Base-by-base conservation (phyloP, 2,797 vertebrate genomes). In the Onychomys torridus region DNA sequence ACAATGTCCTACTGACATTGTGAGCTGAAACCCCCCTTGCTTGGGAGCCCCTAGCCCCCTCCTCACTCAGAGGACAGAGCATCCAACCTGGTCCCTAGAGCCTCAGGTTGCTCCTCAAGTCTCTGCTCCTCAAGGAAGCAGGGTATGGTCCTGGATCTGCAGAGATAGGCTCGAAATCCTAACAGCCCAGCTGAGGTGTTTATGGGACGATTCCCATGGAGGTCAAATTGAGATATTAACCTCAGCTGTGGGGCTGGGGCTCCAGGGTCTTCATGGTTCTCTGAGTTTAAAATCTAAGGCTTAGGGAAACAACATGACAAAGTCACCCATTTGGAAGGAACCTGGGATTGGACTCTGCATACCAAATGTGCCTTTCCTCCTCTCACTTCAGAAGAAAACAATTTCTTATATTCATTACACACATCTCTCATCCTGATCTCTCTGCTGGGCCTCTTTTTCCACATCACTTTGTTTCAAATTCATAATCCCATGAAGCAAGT, bases 191-290 rank as follows among this genome's bases (percentile, higher is more conserved):
- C 23, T 37, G 14, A 0, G 29, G 55, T 34, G 0, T 19, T 19
- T 2, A 1, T 1, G 12, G 43, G 21, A 3, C 25, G 55, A 14
- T 1, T 16, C 4, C n/a, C 2, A 2, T 0, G 2, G 34, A 13
- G 0, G 1, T n/a, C 43, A 8, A 0, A 0, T 1, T 0, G 2
- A 67, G 40, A 1, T 1, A 7, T 0, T 3, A 37, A 40, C 65
- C 3, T 34, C 2, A 1, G 0, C 67, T 4, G 0, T 16, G 16
- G 6, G 10, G 3, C 12, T 34, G 19, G 5, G 9, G 0, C 0
- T 59, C 0, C 0, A 19, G n/a, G 0, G 49, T 13, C 11, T 4
- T 89, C 61, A 3, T 4, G 23, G 6, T 4, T 76, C 79, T 88
- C 61, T 65, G 85, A 23, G n/a, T 32, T 43, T 46, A 59, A 96